A percentile compares a stretch with the other conserved stretches of the same genome.
These are phyloP conservation scores for Porites divaricata DNA, from an alignment of 92 coral and sea anemone species.

Conservation along the genomic window DNA sequence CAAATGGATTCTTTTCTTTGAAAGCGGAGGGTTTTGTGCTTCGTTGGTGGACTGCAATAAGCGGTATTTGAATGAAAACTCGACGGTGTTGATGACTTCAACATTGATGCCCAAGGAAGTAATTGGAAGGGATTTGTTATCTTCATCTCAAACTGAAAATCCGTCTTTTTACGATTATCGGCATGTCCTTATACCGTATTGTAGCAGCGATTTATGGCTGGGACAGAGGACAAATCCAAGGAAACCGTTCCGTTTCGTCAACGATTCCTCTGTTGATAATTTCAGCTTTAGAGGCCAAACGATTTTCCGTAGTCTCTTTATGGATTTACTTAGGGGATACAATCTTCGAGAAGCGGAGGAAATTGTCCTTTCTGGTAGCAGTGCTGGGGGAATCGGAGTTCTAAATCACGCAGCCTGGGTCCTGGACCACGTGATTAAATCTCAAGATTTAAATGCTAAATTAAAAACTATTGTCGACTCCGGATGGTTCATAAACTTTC, in stretches of 20 bases:
- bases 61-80: constrained; percentile 41
- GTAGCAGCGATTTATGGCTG: constrained; percentile 70
- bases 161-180: constrained; percentile 40
- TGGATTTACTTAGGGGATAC: constrained; percentile 32
- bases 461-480: constrained; percentile 46
- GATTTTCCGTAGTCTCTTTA: constrained; percentile 52
- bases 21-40: constrained; percentile 65
- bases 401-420: constrained; percentile 64
- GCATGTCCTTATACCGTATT: constrained; percentile 70
- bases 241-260: constrained; percentile 34
- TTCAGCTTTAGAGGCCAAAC: constrained; percentile 68
- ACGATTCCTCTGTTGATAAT: constrained; percentile 47
- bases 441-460: constrained; percentile 23
- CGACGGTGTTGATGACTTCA: constrained; percentile 57
- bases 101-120: constrained; percentile 41
- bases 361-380: constrained; percentile 57
- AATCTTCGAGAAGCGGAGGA: constrained; percentile 35
- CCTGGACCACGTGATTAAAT: constrained; percentile 10
- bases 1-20: constrained; percentile 65
- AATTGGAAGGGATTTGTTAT: constrained; percentile 51
- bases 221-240: constrained; percentile 42
- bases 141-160: constrained; percentile 32
- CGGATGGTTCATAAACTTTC: constrained; percentile 65
- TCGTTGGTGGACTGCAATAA: constrained; percentile 47
- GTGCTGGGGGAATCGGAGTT: constrained; percentile 69